These are phyloP conservation scores for Alexandromys fortis DNA, from an alignment of 2,113 vertebrate genomes.

Conservation along the genomic window DNA sequence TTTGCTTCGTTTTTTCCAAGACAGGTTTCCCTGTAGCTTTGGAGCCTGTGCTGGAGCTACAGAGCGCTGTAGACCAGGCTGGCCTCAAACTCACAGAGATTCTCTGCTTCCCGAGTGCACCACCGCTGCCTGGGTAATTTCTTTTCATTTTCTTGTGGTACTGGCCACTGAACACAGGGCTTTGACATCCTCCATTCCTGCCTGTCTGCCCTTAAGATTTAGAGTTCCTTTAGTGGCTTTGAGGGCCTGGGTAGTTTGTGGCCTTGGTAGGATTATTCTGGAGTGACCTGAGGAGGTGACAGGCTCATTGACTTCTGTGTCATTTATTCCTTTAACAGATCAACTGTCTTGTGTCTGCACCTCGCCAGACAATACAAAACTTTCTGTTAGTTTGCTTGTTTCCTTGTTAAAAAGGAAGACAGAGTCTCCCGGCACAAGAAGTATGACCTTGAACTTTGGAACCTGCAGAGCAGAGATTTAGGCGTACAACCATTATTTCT, in stretches of 20 bases:
- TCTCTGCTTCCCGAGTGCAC: too few species aligned
- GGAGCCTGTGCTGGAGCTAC: too few species aligned
- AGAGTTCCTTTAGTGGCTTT: background rate
- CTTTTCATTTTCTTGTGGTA: background rate
- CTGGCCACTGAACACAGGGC: background rate
- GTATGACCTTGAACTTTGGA: background rate
- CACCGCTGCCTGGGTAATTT: too few species aligned
- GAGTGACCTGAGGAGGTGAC: background rate
- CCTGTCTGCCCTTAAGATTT: background rate
- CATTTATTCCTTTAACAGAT: background rate
- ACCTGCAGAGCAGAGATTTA: background rate
- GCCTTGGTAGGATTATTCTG: background rate
- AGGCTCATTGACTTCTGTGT: background rate
- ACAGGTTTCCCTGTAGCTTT: too few species aligned
- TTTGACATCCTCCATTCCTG: background rate
- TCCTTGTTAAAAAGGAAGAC: background rate
- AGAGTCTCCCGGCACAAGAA: background rate
- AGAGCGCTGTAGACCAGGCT: too few species aligned
- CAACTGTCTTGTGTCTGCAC: too few species aligned
- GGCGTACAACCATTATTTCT: background rate
- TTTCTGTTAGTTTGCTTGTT: background rate
- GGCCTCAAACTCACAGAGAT: too few species aligned
- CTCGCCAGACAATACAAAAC: background rate
- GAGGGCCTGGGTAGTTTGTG: background rate
- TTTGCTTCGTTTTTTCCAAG: too few species aligned